These are phyloP conservation scores for Stictonetta naevosa DNA, from an alignment of 2,113 vertebrate genomes.

Conservation along the genomic window DNA sequence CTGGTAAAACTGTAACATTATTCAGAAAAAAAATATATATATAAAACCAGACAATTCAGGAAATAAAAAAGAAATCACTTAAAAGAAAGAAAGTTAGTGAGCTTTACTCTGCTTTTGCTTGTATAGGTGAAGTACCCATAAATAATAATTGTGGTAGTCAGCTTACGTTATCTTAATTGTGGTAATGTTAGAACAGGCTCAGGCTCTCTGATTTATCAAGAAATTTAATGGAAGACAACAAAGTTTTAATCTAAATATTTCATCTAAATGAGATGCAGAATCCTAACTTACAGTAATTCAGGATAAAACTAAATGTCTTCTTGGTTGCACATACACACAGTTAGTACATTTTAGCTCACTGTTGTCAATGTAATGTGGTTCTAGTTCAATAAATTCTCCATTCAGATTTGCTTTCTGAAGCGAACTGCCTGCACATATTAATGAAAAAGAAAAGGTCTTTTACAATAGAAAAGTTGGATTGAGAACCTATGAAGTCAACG, in stretches of 20 bases:
- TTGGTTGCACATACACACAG: not conserved
- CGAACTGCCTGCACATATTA: not conserved
- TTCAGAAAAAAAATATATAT: not conserved
- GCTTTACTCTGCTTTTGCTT: not conserved
- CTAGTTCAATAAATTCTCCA: not conserved
- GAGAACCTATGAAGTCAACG: not conserved
- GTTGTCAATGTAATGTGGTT: not conserved
- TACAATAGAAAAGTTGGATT: not conserved
- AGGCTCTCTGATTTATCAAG: not conserved
- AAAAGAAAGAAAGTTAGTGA: not conserved
- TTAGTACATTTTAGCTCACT: not conserved
- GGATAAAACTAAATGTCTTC: not conserved
- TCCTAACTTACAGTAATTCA: not conserved
- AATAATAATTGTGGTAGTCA: not conserved
- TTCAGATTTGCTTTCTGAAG: not conserved
- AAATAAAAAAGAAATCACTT: not conserved
- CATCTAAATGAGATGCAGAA: not conserved
- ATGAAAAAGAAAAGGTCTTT: not conserved
- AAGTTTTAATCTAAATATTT: not conserved
- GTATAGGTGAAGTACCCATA: not conserved
- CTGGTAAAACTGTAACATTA: not conserved
- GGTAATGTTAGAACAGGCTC: not conserved
- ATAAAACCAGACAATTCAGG: not conserved
- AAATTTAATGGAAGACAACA: not conserved
- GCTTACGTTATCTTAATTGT: not conserved